Evolutionary conservation across 2,113 vertebrate species (phyloP).

Genomic region (Tympanuchus pallidicinctus): DNA sequence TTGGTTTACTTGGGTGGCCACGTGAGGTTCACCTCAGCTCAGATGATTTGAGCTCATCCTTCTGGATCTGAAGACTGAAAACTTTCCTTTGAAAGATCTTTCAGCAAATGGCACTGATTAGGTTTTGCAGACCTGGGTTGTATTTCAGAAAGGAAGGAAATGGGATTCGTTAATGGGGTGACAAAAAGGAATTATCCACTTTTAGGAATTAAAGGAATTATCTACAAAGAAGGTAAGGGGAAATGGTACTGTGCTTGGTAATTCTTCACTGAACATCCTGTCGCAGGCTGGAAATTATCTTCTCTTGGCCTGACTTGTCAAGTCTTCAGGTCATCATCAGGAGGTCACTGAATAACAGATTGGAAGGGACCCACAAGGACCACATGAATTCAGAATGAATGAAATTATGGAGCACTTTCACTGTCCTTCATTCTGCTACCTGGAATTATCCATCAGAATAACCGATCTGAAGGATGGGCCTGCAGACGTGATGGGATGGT

Average conservation of each 20-base stretch:
- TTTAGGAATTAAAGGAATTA: not conserved
- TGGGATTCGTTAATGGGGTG: not conserved
- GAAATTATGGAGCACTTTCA: not conserved
- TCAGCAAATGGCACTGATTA: not conserved
- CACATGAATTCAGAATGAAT: not conserved
- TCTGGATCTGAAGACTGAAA: not conserved
- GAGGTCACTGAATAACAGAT: not conserved
- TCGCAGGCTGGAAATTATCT: not conserved
- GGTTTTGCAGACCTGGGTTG: not conserved
- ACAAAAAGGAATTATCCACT: not conserved
- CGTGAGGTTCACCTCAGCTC: not conserved
- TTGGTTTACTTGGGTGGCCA: not conserved
- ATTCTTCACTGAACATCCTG: not conserved
- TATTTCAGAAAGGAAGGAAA: not conserved
- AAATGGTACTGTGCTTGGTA: not conserved
- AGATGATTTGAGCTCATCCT: not conserved
- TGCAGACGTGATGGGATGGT: not conserved
- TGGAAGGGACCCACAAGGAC: not conserved
- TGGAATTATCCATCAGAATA: not conserved
- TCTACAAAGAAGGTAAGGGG: not conserved
- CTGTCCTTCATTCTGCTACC: not conserved
- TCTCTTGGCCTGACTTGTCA: not conserved
- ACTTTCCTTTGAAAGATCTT: not conserved
- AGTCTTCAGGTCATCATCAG: not conserved
- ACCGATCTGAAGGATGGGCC: not conserved